phyloP scores from a whole-genome alignment of 2,888 invertebrate genomes.

The Pseudococcus jackbeardsleyi region DNA sequence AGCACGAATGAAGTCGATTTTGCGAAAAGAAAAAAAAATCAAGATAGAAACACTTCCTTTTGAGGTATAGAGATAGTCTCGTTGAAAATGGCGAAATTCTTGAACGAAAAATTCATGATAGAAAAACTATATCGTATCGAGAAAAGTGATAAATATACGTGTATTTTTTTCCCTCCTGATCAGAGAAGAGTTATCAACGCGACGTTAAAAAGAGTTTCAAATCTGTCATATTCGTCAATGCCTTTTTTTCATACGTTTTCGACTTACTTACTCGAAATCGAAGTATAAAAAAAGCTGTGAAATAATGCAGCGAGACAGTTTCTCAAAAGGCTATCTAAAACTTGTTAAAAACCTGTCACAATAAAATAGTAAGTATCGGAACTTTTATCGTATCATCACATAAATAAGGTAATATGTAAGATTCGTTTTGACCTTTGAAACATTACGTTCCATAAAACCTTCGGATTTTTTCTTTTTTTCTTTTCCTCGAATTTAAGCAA shows the following conservation, averaged over 20 bases:
- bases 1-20: not conserved
- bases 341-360: conserved; percentile 32
- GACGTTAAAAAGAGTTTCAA: not conserved
- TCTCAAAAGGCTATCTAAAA: not conserved
- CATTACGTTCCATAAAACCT: not conserved
- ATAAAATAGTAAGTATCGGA: conserved; percentile 27
- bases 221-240: not conserved
- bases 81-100: not conserved
- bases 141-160: not conserved
- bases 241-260: not conserved
- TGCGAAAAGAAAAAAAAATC: not conserved
- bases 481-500: too few relatives aligned
- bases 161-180: not conserved
- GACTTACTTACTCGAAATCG: not conserved
- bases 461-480: too few relatives aligned
- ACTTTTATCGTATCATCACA: conserved; percentile 31
- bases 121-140: not conserved
- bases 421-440: not conserved
- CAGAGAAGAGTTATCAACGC: not conserved
- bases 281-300: conserved; percentile 18
- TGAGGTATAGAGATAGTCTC: not conserved
- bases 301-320: conserved; percentile 26
- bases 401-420: conserved; percentile 25
- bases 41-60: not conserved
- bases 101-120: not conserved